phyloP scores from a whole-genome alignment of 2,113 vertebrate species.

The Microcebus tavaratra region DNA sequence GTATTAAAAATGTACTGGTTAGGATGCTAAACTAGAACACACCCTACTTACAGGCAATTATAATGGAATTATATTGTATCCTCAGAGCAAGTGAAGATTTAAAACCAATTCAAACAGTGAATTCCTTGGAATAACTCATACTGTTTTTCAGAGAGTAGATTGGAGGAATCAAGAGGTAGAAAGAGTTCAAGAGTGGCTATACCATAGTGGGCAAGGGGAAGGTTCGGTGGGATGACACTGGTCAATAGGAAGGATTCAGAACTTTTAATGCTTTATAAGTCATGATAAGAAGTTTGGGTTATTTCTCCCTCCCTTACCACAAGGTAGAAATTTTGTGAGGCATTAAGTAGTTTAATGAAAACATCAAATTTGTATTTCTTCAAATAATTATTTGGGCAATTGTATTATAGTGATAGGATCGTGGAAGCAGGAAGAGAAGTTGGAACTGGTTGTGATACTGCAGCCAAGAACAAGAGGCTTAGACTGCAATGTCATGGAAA shows the following conservation, averaged over 20 bases:
- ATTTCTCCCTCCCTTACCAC: not conserved
- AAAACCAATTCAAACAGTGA: not conserved
- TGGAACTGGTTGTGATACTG: not conserved
- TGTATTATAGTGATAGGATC: rapidly evolving
- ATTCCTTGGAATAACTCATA: not conserved
- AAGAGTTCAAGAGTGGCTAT: not conserved
- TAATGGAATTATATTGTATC: not conserved
- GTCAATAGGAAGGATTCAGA: not conserved
- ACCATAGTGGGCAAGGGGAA: rapidly evolving
- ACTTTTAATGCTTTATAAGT: not conserved
- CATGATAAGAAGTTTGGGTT: not conserved
- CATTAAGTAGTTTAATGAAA: not conserved
- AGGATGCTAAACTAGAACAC: not conserved
- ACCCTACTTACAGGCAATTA: not conserved
- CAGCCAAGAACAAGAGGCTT: no score
- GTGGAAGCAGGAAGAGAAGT: rapidly evolving
- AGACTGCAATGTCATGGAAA: rapidly evolving
- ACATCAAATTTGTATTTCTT: not conserved
- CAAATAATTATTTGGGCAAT: not conserved
- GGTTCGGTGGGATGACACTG: no score
- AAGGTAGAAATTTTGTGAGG: not conserved
- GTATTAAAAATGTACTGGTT: not conserved
- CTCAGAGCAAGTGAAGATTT: not conserved
- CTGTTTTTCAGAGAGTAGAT: rapidly evolving
- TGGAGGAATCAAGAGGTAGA: not conserved